A percentile compares a stretch with the other conserved stretches of the same genome.
Conservation (phyloP, 1,140 invertebrate species). For the Lethocerus indicus region DNA sequence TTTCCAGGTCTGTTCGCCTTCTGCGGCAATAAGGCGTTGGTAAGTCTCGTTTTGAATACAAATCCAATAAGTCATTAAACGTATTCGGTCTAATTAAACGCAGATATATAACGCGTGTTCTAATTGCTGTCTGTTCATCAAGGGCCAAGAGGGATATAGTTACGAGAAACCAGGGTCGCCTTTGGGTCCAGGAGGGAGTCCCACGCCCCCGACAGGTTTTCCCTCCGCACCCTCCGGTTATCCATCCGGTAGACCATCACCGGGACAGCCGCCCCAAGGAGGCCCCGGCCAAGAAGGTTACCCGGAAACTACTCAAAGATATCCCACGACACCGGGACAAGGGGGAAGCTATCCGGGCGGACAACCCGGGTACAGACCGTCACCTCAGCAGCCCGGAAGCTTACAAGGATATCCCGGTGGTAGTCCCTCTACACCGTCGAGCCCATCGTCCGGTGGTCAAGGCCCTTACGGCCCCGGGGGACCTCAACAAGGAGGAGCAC, state of each 20-base stretch:
- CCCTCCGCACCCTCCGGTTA: constrained; percentile 13
- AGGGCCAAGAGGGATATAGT: constrained; percentile 34
- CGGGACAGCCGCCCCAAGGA: neutral
- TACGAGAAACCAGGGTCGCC: constrained; percentile 33
- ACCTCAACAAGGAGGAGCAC: constrained; percentile 15
- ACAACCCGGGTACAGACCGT: constrained; percentile 1
- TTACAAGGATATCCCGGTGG: constrained; percentile 17
- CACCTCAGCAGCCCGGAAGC: too few relatives aligned
- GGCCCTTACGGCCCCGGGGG: constrained; percentile 15
- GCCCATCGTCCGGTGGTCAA: constrained; percentile 1
- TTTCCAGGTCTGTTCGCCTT: too few relatives aligned
- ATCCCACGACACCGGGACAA: too few relatives aligned
- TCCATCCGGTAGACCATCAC: neutral
- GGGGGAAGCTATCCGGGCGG: neutral
- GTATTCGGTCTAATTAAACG: too few relatives aligned
- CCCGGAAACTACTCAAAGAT: neutral
- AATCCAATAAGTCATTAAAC: too few relatives aligned
- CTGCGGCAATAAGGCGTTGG: too few relatives aligned
- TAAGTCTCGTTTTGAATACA: too few relatives aligned
- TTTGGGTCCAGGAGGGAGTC: constrained; percentile 20
- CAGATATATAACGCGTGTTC: too few relatives aligned
- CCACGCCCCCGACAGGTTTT: neutral
- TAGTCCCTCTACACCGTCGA: constrained; percentile 8
- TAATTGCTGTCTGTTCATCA: too few relatives aligned
- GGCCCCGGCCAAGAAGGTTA: neutral